A percentile compares a stretch with the other conserved stretches of the same genome.
Evolutionary conservation across 2,797 vertebrate species (phyloP).

Genomic region (Semaprochilodus insignis): DNA sequence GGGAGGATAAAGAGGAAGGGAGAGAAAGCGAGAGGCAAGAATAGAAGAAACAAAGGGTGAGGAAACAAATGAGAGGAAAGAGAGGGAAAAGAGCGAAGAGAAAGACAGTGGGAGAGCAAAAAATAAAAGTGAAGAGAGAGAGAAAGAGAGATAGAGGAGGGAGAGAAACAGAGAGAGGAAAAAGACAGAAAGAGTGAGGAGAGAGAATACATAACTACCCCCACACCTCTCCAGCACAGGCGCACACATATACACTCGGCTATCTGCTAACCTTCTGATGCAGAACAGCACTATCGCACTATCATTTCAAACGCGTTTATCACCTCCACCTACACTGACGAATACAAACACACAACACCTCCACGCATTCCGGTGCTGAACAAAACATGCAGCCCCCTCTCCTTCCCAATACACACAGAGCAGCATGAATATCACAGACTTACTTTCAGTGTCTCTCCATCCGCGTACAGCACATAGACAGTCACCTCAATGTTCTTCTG

Average conservation of each 20-base stretch:
- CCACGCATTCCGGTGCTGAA: background rate
- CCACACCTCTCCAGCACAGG: background rate
- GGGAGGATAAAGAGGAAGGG: background rate
- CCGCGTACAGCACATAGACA: conserved; percentile 96
- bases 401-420: background rate
- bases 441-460: conserved; percentile 97
- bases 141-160: background rate
- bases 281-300: background rate
- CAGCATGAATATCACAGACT: conserved; percentile 40
- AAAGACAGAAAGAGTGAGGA: background rate
- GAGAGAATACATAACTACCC: conserved; percentile 1
- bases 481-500: conserved; percentile 99
- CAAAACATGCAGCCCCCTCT: background rate
- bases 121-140: background rate
- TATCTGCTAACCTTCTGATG: conserved; percentile 2
- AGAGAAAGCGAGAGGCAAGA: background rate
- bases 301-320: conserved; percentile 16
- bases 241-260: background rate
- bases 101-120: background rate
- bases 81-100: background rate
- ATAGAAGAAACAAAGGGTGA: background rate
- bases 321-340: conserved; percentile 20
- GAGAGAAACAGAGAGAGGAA: background rate
- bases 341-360: background rate
- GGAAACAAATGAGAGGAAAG: background rate